A percentile compares a stretch with the other conserved stretches of the same genome.
Conservation (phyloP, 2,113 vertebrate species). For the Petrocephalus microphthalmus region DNA sequence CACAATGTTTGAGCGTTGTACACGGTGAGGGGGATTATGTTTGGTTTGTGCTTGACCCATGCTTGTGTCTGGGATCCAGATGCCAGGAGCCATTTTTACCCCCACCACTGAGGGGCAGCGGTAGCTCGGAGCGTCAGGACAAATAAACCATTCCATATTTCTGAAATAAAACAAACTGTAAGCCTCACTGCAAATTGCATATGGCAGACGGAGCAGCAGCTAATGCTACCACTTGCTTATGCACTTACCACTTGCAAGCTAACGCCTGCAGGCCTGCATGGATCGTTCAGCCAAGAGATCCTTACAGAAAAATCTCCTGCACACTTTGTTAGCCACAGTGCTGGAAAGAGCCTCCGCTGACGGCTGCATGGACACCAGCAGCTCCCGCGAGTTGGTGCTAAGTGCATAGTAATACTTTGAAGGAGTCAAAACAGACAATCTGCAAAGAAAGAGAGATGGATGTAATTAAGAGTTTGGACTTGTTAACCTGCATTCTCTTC, state of each 20-base stretch:
- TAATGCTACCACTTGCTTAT: background rate
- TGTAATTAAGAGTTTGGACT: conserved; percentile 7
- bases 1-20: background rate
- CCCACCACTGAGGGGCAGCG: background rate
- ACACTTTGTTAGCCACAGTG: background rate
- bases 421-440: background rate
- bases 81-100: background rate
- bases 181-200: background rate
- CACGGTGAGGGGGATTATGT: background rate
- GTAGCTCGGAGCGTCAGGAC: background rate
- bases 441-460: background rate
- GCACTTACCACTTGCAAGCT: no score
- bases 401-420: background rate
- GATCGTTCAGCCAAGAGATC: background rate
- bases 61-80: background rate
- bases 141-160: background rate
- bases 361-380: background rate
- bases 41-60: background rate
- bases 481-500: background rate
- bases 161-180: background rate
- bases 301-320: background rate
- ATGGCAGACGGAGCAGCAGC: background rate
- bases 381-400: background rate
- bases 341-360: background rate
- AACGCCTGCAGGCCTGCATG: background rate